A percentile compares a stretch with the other conserved stretches of the same genome.
phyloP scores from a whole-genome alignment of 2,113 vertebrate genomes.

The Halichoerus grypus region DNA sequence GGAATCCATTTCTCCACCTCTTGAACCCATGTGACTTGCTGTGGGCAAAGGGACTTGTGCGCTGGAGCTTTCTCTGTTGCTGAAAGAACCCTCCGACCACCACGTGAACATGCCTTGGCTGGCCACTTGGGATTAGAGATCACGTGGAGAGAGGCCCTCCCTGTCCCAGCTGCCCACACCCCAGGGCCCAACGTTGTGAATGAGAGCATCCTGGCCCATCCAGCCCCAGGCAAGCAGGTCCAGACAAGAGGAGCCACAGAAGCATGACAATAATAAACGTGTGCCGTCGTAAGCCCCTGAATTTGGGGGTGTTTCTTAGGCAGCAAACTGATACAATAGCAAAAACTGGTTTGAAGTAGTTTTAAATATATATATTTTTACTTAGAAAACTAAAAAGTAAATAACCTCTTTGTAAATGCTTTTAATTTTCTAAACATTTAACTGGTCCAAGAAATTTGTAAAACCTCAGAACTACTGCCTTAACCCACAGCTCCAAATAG shows the following conservation, averaged over 20 bases:
- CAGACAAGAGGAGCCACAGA: neutral
- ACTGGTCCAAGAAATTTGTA: neutral
- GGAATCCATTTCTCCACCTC: neutral
- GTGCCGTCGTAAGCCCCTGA: neutral
- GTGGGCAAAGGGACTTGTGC: neutral
- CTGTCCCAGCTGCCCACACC: neutral
- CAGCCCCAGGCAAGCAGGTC: neutral
- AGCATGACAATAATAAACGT: neutral
- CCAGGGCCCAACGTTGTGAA: neutral
- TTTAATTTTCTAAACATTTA: slow-evolving; percentile 43
- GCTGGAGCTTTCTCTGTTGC: neutral
- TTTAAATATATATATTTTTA: neutral
- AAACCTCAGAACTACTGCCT: neutral
- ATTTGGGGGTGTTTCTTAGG: neutral
- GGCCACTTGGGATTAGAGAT: neutral
- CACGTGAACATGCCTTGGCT: neutral
- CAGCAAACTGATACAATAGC: neutral
- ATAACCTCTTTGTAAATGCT: neutral
- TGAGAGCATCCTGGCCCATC: neutral
- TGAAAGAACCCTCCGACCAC: neutral
- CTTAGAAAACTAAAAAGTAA: slow-evolving; percentile 34
- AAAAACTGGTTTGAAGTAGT: neutral
- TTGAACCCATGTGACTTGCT: neutral
- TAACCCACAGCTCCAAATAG: slow-evolving; percentile 21
- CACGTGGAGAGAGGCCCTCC: neutral